Evolutionary conservation across 2,888 invertebrate genomes (phyloP).

Genomic region (Meloe dianella): DNA sequence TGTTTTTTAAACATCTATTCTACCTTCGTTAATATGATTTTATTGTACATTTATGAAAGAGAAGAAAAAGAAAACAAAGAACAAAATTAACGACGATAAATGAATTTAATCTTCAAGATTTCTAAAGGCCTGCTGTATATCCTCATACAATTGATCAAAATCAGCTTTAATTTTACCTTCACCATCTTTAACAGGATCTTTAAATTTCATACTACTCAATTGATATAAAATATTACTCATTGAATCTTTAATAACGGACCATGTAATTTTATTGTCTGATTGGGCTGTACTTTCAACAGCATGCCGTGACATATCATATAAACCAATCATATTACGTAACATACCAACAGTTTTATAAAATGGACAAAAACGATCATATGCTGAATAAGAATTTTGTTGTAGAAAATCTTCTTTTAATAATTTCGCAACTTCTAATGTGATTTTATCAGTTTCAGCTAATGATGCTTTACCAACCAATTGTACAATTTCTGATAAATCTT

Average conservation of each 20-base stretch:
- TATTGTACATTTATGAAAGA: slow-evolving; percentile 47
- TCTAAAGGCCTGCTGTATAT: slow-evolving; percentile 96
- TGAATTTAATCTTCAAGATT: slow-evolving; percentile 91
- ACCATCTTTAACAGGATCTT: slow-evolving; percentile 98
- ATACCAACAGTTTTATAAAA: slow-evolving; percentile 99
- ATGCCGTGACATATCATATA: slow-evolving; percentile 98
- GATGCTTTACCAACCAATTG: slow-evolving; percentile 99
- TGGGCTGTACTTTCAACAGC: slow-evolving; percentile 98
- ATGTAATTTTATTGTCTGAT: slow-evolving; percentile 98
- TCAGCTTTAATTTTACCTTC: slow-evolving; percentile 97
- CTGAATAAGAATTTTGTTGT: slow-evolving; percentile 97
- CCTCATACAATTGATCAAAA: slow-evolving; percentile 95
- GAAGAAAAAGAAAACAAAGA: slow-evolving; percentile 32
- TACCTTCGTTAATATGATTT: slow-evolving; percentile 34
- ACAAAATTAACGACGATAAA: slow-evolving; percentile 17
- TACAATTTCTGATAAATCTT: slow-evolving; percentile 99
- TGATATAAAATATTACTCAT: slow-evolving; percentile 97
- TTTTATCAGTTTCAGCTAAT: slow-evolving; percentile 98
- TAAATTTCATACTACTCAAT: slow-evolving; percentile 99
- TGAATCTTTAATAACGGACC: slow-evolving; percentile 96
- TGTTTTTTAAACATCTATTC: slow-evolving; percentile 35
- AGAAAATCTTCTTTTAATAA: slow-evolving; percentile 98
- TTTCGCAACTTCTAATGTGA: slow-evolving; percentile 98
- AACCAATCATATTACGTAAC: slow-evolving; percentile 96
- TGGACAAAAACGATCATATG: slow-evolving; percentile 97